Conservation (phyloP, 2,888 invertebrate genomes). For the Ommatoiulus sabulosus region DNA sequence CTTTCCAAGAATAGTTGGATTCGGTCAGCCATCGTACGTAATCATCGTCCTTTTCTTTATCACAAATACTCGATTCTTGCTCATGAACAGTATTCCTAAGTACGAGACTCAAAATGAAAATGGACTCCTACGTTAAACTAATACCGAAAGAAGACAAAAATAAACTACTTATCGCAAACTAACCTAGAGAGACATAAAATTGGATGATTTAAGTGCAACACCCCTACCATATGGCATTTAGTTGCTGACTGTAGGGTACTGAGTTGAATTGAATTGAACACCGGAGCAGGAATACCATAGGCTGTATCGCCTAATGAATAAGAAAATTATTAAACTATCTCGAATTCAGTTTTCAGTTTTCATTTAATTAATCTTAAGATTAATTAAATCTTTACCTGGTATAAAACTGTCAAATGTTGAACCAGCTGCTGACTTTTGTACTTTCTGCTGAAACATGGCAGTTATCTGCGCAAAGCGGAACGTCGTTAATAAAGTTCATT, state of each 20-base stretch:
- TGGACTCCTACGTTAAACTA: not conserved
- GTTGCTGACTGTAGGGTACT: too few relatives aligned
- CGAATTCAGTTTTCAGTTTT: too few relatives aligned
- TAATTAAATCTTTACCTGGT: not conserved
- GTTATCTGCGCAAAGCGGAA: not conserved
- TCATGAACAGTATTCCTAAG: not conserved
- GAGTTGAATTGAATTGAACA: too few relatives aligned
- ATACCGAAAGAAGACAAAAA: not conserved
- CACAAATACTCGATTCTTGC: not conserved
- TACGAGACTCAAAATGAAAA: not conserved
- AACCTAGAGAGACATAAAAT: constrained; percentile 18
- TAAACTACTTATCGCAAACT: not conserved
- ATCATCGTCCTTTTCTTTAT: not conserved
- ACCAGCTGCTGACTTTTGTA: not conserved
- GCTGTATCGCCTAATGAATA: constrained; percentile 16
- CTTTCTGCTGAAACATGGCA: not conserved
- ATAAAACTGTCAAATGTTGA: not conserved
- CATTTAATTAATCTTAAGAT: too few relatives aligned
- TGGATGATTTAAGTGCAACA: not conserved
- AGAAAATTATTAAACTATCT: not conserved
- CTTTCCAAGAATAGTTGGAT: not conserved
- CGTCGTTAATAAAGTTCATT: too few relatives aligned
- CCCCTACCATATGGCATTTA: too few relatives aligned
- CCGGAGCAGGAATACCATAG: constrained; percentile 4
- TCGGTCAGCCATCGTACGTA: constrained; percentile 18